These are phyloP conservation scores for Ceratitis capitata DNA, from an alignment of 1,140 invertebrate genomes.

Conservation along the genomic window DNA sequence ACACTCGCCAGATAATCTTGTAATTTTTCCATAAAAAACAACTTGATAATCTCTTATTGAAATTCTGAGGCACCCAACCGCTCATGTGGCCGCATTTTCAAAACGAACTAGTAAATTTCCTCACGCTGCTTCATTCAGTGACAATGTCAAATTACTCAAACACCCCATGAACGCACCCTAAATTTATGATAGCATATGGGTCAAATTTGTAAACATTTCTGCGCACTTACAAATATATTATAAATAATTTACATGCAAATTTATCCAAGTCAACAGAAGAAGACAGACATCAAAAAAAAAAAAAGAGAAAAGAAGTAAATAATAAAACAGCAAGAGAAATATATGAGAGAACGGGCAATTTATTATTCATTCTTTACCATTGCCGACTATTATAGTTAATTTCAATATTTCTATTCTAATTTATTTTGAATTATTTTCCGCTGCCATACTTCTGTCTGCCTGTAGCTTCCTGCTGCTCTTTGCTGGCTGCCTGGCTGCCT, in stretches of 20 bases:
- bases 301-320: too few species aligned
- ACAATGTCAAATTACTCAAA: not conserved
- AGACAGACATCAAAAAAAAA: too few species aligned
- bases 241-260: not conserved
- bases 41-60: too few species aligned
- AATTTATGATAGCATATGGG: not conserved
- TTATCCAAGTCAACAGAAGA: not conserved
- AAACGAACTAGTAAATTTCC: too few species aligned
- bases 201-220: not conserved
- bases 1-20: too few species aligned
- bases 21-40: too few species aligned
- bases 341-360: too few species aligned
- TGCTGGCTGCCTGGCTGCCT: not conserved
- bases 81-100: too few species aligned
- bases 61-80: too few species aligned
- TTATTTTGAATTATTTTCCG: conserved; percentile 26
- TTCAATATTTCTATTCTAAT: conserved; percentile 26
- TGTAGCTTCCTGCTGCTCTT: not conserved
- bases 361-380: not conserved
- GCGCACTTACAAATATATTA: not conserved
- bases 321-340: too few species aligned
- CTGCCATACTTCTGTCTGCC: too few species aligned
- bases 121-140: not conserved
- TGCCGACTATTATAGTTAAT: not conserved
- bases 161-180: not conserved